Evolutionary conservation across 2,888 invertebrate genomes (phyloP), one percentile per base, ranked within the genome.

Genomic region (Odontomyia ornata): DNA sequence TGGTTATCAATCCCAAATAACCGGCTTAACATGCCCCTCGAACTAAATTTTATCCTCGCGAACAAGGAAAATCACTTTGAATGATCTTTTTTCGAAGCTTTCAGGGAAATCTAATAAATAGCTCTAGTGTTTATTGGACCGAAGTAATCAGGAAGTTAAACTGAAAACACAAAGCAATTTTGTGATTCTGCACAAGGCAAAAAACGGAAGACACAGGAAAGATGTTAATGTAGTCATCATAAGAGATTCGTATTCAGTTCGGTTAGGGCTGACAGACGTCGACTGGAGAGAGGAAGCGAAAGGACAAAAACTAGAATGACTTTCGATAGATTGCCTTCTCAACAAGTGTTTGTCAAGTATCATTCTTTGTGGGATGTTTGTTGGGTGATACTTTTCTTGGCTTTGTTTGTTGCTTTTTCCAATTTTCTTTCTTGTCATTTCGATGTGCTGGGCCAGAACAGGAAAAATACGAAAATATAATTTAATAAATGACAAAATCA

Each of bases 271-370:
- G 36, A 5, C 36, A 36, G 36, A 36, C 36, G 9, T 36, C 5
- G 36, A 36, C 5, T 5, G 36, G 36, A 5, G 62, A 28, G 13
- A 27, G 64, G 64, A 15, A 27, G 36, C 5, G 30, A 36, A 36
- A 9, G n/a, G 43, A 27, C 18, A 52, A 15, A 52, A 18, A 52
- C 52, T 46, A 43, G 25, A 47, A n/a, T 69, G 69, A 21, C 47
- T 69, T 69, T 69, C 47, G 13, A 69, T 69, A 27, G 28, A 69
- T 13, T 25, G 47, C 47, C 36, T 60, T 15, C 47, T 69, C 69
- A 69, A 69, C 69, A 69, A 69, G 69, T 69, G 69, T 69, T 43
- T 46, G 47, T 46, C 69, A 69, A 69, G 69, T 69, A 69, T 69
- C 69, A 47, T 69, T 30, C 47, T 13, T 15, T 69, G 47, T 23